A percentile compares a stretch with the other conserved stretches of the same genome.
Evolutionary conservation across 2,888 invertebrate genomes (phyloP).

Genomic region (Nycteola revayana): DNA sequence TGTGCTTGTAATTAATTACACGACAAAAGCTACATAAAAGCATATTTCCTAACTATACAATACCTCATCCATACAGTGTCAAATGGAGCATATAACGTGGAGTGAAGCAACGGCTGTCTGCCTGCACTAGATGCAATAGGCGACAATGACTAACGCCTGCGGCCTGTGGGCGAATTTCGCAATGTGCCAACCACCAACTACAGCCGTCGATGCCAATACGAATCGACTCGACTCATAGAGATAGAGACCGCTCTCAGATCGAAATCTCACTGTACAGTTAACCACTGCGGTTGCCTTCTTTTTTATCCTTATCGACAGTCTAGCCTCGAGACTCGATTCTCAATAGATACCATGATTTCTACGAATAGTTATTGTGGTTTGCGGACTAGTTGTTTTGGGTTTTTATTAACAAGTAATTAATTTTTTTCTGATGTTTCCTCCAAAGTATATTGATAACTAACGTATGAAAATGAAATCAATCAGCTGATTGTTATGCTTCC

Average conservation of each 20-base stretch:
- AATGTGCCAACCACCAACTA: slow-evolving; percentile 35
- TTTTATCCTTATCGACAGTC: slow-evolving; percentile 46
- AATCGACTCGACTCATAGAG: slow-evolving; percentile 71
- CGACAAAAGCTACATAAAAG: slow-evolving; percentile 7
- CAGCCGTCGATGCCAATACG: slow-evolving; percentile 57
- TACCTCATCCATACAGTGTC: slow-evolving; percentile 27
- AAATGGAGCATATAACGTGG: slow-evolving; percentile 30
- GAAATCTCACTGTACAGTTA: slow-evolving; percentile 56
- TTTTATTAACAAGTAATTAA: too few relatives aligned
- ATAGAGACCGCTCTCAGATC: slow-evolving; percentile 43
- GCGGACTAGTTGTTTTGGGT: slow-evolving; percentile 10
- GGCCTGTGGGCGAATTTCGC: slow-evolving; percentile 61
- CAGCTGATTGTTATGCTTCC: neutral
- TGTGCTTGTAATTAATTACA: slow-evolving; percentile 12
- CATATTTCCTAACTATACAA: slow-evolving; percentile 20
- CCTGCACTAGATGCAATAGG: slow-evolving; percentile 55
- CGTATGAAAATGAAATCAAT: too few relatives aligned
- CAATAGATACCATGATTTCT: slow-evolving; percentile 33
- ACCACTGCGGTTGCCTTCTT: slow-evolving; percentile 53
- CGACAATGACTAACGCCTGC: slow-evolving; percentile 69
- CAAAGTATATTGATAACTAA: too few relatives aligned
- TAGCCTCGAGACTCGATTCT: slow-evolving; percentile 31
- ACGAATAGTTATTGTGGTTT: slow-evolving; percentile 23
- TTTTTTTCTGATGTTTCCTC: too few relatives aligned
- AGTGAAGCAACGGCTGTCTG: slow-evolving; percentile 36